phyloP scores from a whole-genome alignment of 1,140 invertebrate species.

The Forficula auricularia region DNA sequence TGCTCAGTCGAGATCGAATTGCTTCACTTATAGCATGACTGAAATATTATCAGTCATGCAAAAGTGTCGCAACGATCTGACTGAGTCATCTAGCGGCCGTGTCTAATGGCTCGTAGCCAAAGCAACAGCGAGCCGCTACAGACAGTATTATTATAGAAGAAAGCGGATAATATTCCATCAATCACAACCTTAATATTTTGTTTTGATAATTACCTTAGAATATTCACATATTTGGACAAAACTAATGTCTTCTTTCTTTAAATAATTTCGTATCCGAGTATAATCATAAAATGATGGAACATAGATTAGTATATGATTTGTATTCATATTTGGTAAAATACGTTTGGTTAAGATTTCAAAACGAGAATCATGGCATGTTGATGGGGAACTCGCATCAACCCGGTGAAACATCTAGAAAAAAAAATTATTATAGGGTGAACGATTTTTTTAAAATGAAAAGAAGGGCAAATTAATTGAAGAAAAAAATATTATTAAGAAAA shows the following conservation, averaged over 20 bases:
- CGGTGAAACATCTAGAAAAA: conserved; percentile 40
- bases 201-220: conserved; percentile 40
- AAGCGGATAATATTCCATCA: no score
- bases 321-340: conserved; percentile 66
- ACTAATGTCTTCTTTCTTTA: conserved; percentile 68
- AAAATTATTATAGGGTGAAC: conserved; percentile 8
- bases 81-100: no score
- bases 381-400: conserved; percentile 35
- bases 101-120: no score
- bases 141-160: no score
- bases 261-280: conserved; percentile 77
- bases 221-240: conserved; percentile 82
- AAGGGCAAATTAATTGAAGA: conserved; percentile 4
- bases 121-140: no score
- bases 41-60: no score
- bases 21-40: no score
- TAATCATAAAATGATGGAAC: conserved; percentile 93
- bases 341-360: conserved; percentile 79
- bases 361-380: conserved; percentile 50
- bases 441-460: conserved; percentile 8
- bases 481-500: conserved; percentile 9
- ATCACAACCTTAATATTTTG: no score
- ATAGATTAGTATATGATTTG: conserved; percentile 76
- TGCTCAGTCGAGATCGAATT: no score
- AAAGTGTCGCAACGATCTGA: no score